These are phyloP conservation scores for Nipponacmea schrenckii DNA, from an alignment of 2,888 invertebrate species.

Conservation along the genomic window DNA sequence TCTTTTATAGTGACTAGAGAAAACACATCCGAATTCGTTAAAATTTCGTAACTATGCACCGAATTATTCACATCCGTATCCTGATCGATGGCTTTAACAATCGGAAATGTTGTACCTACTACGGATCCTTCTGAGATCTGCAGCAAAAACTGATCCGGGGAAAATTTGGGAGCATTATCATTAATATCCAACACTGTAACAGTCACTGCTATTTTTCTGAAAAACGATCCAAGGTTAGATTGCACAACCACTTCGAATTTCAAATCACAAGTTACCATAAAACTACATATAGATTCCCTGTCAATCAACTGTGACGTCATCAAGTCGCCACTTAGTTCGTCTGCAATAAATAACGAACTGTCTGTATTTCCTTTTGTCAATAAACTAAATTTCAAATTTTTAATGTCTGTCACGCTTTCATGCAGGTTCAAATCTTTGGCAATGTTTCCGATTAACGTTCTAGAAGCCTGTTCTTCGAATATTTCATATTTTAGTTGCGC, in stretches of 20 bases:
- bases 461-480: slow-evolving; percentile 50
- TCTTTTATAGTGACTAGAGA: slow-evolving; percentile 14
- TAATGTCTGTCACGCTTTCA: slow-evolving; percentile 34
- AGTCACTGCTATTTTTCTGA: slow-evolving; percentile 71
- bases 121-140: slow-evolving; percentile 34
- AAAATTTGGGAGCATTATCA: slow-evolving; percentile 49
- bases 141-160: slow-evolving; percentile 20
- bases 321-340: slow-evolving; percentile 88
- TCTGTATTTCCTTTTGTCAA: slow-evolving; percentile 33
- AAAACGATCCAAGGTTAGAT: slow-evolving; percentile 55
- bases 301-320: slow-evolving; percentile 69
- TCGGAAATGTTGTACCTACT: slow-evolving; percentile 30
- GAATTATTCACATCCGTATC: slow-evolving; percentile 85
- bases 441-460: slow-evolving; percentile 49
- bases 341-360: slow-evolving; percentile 79
- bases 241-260: slow-evolving; percentile 36
- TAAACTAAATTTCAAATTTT: slow-evolving; percentile 41
- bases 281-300: slow-evolving; percentile 46
- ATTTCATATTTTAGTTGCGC: slow-evolving; percentile 39
- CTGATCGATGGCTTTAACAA: slow-evolving; percentile 77
- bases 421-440: slow-evolving; percentile 65
- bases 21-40: slow-evolving; percentile 27
- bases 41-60: slow-evolving; percentile 69
- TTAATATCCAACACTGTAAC: slow-evolving; percentile 48
- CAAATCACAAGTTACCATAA: slow-evolving; percentile 31